Percentiles rank a stretch among this genome's conserved stretches.
Evolutionary conservation across 2,113 vertebrate species (phyloP).

Genomic region (Serilophus lunatus): DNA sequence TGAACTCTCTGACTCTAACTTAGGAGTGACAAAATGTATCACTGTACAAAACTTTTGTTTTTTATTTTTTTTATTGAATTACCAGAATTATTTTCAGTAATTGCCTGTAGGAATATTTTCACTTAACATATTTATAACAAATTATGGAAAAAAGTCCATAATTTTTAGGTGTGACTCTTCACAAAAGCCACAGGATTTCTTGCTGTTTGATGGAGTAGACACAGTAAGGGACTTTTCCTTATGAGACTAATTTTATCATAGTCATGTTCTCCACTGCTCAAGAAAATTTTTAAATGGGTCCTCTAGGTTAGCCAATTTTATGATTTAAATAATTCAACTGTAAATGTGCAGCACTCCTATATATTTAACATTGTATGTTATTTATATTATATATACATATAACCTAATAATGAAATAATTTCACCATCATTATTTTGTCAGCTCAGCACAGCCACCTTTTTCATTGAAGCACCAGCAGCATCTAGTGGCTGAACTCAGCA

Average conservation of each 20-base stretch:
- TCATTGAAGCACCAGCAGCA: slow-evolving; percentile 16
- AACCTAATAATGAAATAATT: not conserved
- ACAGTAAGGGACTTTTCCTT: not conserved
- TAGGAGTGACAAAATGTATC: not conserved
- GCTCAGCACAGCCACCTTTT: not conserved
- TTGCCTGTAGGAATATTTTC: not conserved
- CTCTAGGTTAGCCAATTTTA: not conserved
- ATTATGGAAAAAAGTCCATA: not conserved
- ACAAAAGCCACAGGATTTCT: not conserved
- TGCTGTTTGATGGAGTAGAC: not conserved
- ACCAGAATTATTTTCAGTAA: not conserved
- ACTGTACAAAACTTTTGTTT: not conserved
- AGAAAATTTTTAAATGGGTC: not conserved
- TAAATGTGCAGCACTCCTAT: not conserved
- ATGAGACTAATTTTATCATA: not conserved
- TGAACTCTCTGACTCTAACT: not conserved
- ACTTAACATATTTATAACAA: not conserved
- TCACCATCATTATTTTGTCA: accelerated
- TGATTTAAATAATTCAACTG: not conserved
- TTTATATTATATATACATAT: not conserved
- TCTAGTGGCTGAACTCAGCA: slow-evolving; percentile 1
- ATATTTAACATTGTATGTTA: not conserved
- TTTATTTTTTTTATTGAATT: not conserved
- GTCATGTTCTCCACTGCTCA: not conserved
- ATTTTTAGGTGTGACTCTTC: not conserved